Conservation (phyloP, 2,888 invertebrate genomes). For the Drosophila rubida region DNA sequence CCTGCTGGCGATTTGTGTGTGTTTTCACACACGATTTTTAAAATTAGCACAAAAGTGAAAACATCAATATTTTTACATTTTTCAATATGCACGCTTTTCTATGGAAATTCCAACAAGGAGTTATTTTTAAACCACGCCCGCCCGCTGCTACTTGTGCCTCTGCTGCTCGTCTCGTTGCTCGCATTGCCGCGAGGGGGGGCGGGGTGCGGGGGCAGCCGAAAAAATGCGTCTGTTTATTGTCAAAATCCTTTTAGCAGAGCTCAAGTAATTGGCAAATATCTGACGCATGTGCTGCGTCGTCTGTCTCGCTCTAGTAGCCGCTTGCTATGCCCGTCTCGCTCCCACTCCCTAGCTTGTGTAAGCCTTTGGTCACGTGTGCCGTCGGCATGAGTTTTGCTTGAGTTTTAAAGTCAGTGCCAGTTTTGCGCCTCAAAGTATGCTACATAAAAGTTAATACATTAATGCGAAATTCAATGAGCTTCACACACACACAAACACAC, state of each 20-base stretch:
- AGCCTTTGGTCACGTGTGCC: conserved; percentile 21
- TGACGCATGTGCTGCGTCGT: not conserved
- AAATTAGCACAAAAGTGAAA: conserved; percentile 75
- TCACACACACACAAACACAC: conserved; percentile 32
- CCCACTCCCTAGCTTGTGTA: not conserved
- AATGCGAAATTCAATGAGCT: conserved; percentile 68
- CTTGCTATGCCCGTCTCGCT: no score
- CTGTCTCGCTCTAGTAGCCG: no score
- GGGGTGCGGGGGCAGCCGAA: not conserved
- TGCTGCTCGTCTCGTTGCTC: not conserved
- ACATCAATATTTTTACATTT: conserved; percentile 76
- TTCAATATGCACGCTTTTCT: conserved; percentile 66
- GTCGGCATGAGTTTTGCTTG: conserved; percentile 20
- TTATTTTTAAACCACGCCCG: conserved; percentile 73
- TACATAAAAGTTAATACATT: conserved; percentile 64
- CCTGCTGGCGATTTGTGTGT: conserved; percentile 28
- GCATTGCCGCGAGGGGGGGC: not conserved
- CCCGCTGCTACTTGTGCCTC: conserved; percentile 3
- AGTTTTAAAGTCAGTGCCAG: conserved; percentile 45
- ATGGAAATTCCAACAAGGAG: conserved; percentile 74
- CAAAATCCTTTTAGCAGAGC: conserved; percentile 61
- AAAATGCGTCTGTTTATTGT: conserved; percentile 72
- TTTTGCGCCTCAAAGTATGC: conserved; percentile 58
- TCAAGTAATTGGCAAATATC: conserved; percentile 27
- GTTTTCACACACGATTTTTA: conserved; percentile 47